These are phyloP conservation scores for Vanacampus margaritifer DNA, from an alignment of 2,113 vertebrate species.

Conservation along the genomic window DNA sequence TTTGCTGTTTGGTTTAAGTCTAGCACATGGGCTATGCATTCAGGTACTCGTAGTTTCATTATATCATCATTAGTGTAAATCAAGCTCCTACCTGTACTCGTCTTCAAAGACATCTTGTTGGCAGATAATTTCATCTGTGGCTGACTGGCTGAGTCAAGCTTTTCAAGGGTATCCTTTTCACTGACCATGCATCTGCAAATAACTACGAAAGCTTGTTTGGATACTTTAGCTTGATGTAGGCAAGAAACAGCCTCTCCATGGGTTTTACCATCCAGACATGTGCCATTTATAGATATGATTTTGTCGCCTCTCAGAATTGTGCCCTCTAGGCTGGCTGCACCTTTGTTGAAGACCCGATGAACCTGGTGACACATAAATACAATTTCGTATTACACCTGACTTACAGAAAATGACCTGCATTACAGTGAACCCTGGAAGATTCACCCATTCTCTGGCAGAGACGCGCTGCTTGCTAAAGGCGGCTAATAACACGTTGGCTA, in stretches of 20 bases:
- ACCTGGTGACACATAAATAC: constrained; percentile 69
- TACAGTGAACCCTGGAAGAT: too few species aligned
- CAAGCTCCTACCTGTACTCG: constrained; percentile 66
- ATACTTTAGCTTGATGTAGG: constrained; percentile 82
- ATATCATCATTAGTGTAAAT: background rate
- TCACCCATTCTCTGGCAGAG: too few species aligned
- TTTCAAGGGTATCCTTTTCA: constrained; percentile 38
- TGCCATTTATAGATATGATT: constrained; percentile 85
- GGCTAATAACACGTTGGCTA: too few species aligned
- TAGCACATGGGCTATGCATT: background rate
- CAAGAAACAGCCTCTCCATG: constrained; percentile 81
- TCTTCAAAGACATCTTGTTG: constrained; percentile 58
- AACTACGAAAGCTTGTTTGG: constrained; percentile 76
- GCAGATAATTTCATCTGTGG: constrained; percentile 51
- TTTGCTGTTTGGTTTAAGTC: background rate
- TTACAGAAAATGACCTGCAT: too few species aligned
- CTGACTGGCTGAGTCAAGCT: constrained; percentile 54
- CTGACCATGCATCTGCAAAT: constrained; percentile 73
- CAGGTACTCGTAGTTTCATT: background rate
- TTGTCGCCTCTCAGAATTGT: constrained; percentile 82
- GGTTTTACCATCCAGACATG: constrained; percentile 72
- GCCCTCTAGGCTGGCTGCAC: constrained; percentile 82
- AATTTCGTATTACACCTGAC: too few species aligned
- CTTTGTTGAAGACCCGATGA: constrained; percentile 89
- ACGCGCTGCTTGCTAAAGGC: too few species aligned